Base-by-base conservation (phyloP, 2,113 vertebrate species). In the Alouatta palliata region DNA sequence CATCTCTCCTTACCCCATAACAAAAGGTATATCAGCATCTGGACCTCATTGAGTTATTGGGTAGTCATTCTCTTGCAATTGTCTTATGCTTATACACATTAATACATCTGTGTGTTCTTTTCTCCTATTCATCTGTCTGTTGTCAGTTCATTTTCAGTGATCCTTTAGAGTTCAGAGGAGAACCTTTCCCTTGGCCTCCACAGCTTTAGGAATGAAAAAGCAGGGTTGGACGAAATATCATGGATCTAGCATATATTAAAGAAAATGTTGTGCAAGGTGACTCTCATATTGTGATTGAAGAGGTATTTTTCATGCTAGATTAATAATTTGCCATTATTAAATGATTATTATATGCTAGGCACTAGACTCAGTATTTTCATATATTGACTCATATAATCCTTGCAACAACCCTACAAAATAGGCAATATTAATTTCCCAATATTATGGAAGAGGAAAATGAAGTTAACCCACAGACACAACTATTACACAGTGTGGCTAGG, bases 361-460 rank as follows among this genome's bases (percentile, higher is more conserved):
- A 80, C 43, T 43, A 37, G 23, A 76, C 27, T 86, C 70, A 81
- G 45, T 32, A 82, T 92, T 95, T 96, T 73, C 30, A 66, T 47
- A 61, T 73, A 66, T 32, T 43, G n/a, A 77, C 82, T 95, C 3
- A 87, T 86, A 90, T 92, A 40, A 47, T 90, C 45, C 83, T 94
- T 94, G 54, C 25, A 89, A 81, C 56, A 89, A n/a, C 37, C 32
- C 77, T 88, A 89, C 23, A 94, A 94, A 91, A 64, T 71, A n/a
- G 20, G 82, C 47, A 92, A 92, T 73, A 82, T 90, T 89, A 87
- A 80, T 75, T 95, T 92, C 30, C 70, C n/a, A 90, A 90, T 79
- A 40, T 80, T 43, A 87, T 52, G 35, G 30, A 58, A 87, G 30
- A 88, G n/a, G 30, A 94, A 94, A 92, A 4, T n/a, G 40, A 96